Conservation (phyloP, 2,797 vertebrate genomes). For the Gymnoscopelus braueri region DNA sequence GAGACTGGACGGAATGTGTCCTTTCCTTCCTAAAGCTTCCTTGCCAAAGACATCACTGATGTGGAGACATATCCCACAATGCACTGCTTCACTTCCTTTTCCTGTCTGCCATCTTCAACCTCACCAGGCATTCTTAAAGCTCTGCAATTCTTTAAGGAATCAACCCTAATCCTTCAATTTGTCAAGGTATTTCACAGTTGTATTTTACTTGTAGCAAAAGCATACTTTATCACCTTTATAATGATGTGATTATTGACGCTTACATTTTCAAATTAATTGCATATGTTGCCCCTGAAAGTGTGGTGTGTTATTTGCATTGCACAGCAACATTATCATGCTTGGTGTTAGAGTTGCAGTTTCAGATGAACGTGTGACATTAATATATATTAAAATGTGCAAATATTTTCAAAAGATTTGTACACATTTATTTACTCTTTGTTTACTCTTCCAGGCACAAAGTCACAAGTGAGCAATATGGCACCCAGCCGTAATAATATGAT, state of each 20-base stretch:
- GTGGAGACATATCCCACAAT: too few relatives aligned
- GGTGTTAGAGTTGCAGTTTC: conserved; percentile 11
- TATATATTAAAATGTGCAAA: not conserved
- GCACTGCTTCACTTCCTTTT: too few relatives aligned
- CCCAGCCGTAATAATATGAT: conserved; percentile 99
- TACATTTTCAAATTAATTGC: fast-evolving
- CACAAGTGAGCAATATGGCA: conserved; percentile 92
- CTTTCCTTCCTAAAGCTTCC: too few relatives aligned
- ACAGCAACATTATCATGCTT: conserved; percentile 2
- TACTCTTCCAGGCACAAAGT: too few relatives aligned
- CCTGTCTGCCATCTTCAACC: too few relatives aligned
- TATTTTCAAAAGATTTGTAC: too few relatives aligned
- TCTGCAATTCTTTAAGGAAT: conserved; percentile 55
- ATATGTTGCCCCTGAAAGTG: not conserved
- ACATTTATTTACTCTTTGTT: too few relatives aligned
- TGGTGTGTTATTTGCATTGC: not conserved
- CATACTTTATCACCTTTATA: conserved; percentile 2
- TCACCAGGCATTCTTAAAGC: too few relatives aligned
- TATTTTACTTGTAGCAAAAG: fast-evolving
- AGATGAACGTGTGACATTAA: not conserved
- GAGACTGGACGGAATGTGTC: too few relatives aligned
- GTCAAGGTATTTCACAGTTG: fast-evolving
- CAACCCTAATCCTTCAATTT: conserved; percentile 70
- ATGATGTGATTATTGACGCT: conserved; percentile 53
- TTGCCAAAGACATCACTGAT: too few relatives aligned